Conservation (phyloP, 1,140 invertebrate genomes). For the Periplaneta americana region DNA sequence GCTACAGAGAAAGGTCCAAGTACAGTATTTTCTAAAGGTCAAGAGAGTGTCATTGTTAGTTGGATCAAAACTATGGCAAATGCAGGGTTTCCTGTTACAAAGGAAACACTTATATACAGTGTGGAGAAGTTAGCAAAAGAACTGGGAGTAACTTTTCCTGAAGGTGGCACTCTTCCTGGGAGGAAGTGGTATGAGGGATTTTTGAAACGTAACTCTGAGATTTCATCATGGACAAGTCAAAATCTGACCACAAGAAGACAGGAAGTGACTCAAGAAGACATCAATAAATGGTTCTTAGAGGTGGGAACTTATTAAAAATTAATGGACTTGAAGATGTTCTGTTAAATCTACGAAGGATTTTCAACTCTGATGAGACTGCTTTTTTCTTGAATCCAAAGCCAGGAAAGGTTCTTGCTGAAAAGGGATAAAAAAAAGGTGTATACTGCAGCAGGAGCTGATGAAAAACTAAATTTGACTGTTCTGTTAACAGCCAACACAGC, state of each 20-base stretch:
- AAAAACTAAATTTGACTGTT: too few species aligned
- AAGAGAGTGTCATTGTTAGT: not conserved
- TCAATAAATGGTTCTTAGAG: slow-evolving; percentile 20
- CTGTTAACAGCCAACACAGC: too few species aligned
- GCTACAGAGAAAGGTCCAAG: not conserved
- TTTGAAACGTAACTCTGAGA: slow-evolving; percentile 14
- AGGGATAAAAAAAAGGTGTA: slow-evolving; percentile 10
- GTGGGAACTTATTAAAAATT: not conserved
- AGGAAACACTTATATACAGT: slow-evolving; percentile 14
- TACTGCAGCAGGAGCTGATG: slow-evolving; percentile 29
- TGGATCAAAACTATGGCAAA: not conserved
- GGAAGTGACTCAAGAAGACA: slow-evolving; percentile 17
- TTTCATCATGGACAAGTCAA: slow-evolving; percentile 7
- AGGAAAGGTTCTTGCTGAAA: not conserved
- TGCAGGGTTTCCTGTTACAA: slow-evolving; percentile 3
- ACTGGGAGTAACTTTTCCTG: slow-evolving; percentile 9
- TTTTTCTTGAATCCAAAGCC: not conserved
- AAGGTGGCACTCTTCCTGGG: slow-evolving; percentile 15
- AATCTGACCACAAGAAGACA: not conserved
- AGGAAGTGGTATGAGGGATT: slow-evolving; percentile 20
- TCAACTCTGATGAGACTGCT: slow-evolving; percentile 12
- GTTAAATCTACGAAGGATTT: not conserved
- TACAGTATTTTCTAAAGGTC: not conserved
- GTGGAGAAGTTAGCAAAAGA: slow-evolving; percentile 17
- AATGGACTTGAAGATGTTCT: not conserved